Base-by-base conservation (phyloP, 1,140 invertebrate genomes). In the Drosophila lacertosa region DNA sequence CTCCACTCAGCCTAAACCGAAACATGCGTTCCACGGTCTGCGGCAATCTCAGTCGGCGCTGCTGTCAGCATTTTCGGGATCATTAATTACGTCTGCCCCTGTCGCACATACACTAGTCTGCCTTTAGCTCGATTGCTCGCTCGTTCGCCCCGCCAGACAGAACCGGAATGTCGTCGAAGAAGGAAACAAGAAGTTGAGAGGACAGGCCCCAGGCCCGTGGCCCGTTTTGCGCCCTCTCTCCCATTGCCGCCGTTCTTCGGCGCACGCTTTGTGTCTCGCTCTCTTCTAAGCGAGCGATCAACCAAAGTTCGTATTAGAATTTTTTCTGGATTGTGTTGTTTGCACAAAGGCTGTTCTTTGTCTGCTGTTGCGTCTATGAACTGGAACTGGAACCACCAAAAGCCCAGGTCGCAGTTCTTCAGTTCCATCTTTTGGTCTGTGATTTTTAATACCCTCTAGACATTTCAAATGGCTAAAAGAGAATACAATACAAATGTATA, bases 101-200 rank as follows among this genome's bases (percentile, higher is more conserved):
- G 48, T 66, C 69, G 65, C 51, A 68, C 51, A 26, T 32, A 11
- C 9, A 6, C 20, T 1, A 20, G 18, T 20, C 40, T 51, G 24
- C 44, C 44, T 16, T 13, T 22, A 11, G 24, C 57, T 35, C 55
- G n/a, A n/a, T n/a, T n/a, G n/a, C n/a, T 42, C 18, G 9, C 16
- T 20, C 20, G 29, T 16, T 39, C 40, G 22, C 29, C 7, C 16
- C 42, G 22, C 29, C 55, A 45, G 57, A 7, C 59, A 81, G 77
- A 86, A 86, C 81, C 81, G 81, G 81, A 88, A 77, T 86, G 16
- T 65, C 81, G 16, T 65, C 81, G 16, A 88, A 88, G 77, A 88
- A 86, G 81, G 81, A 86, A 86, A 88, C 81, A 74, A 88, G 77
- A 86, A 84, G 81, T 80, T 81, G 69, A 83, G 53, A 57, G 55